Percentiles rank a stretch among this genome's conserved stretches.
These are phyloP conservation scores for Cherax destructor DNA, from an alignment of 1,140 invertebrate genomes.

Conservation along the genomic window DNA sequence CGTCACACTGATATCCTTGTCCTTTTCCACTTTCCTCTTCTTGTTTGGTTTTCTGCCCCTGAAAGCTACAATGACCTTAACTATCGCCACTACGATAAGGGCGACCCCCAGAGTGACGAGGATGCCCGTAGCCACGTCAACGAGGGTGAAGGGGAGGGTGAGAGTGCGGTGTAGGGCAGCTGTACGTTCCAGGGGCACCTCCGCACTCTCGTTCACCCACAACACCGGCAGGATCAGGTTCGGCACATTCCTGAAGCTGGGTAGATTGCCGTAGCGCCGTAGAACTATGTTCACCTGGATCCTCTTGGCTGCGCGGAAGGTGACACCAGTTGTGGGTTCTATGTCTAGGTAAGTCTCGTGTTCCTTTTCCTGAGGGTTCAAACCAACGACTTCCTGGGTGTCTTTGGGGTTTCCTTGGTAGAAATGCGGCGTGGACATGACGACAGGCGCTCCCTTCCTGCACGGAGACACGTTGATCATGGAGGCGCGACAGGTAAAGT, in stretches of 20 bases:
- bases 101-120: conserved; percentile 26
- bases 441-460: conserved; percentile 71
- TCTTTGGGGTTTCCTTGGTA: conserved; percentile 83
- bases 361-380: conserved; percentile 81
- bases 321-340: conserved; percentile 78
- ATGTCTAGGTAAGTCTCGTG: conserved; percentile 85
- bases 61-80: conserved; percentile 18
- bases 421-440: conserved; percentile 88
- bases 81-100: conserved; percentile 21
- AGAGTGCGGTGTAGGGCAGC: conserved; percentile 55
- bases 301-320: conserved; percentile 68
- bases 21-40: neutral
- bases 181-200: conserved; percentile 60
- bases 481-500: conserved; percentile 67
- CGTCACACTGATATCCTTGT: conserved; percentile 17
- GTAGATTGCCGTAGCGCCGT: conserved; percentile 48
- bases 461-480: conserved; percentile 71
- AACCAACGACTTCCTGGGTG: conserved; percentile 82
- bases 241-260: conserved; percentile 39
- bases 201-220: conserved; percentile 70
- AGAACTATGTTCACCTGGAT: conserved; percentile 70
- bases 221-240: conserved; percentile 66
- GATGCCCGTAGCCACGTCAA: conserved; percentile 17
- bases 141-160: conserved; percentile 58
- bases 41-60: too few species aligned